phyloP scores from a whole-genome alignment of 2,888 invertebrate species.

The Tanypteryx hageni region DNA sequence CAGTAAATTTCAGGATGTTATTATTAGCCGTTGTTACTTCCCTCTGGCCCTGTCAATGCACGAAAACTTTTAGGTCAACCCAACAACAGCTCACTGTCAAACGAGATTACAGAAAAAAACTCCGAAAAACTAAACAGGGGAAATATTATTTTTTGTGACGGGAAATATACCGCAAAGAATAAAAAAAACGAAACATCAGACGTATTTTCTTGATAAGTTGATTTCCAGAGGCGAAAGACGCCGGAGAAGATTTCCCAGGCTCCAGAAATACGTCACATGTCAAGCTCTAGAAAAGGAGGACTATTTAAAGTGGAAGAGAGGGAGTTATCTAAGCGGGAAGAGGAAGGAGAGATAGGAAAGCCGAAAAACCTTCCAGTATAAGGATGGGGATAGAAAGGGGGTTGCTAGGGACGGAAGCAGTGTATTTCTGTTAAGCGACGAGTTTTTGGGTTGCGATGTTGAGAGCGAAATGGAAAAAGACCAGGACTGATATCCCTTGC shows the following conservation, averaged over 20 bases:
- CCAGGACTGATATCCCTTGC: neutral
- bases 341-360: neutral
- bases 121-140: too few relatives aligned
- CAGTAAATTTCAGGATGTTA: too few relatives aligned
- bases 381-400: neutral
- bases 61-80: too few relatives aligned
- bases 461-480: neutral
- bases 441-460: neutral
- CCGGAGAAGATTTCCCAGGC: neutral
- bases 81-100: too few relatives aligned
- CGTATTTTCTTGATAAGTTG: conserved; percentile 8
- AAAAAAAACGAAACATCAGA: neutral
- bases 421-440: too few relatives aligned
- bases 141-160: too few relatives aligned
- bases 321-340: neutral
- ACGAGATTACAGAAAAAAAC: too few relatives aligned
- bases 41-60: too few relatives aligned
- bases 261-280: neutral
- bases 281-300: neutral
- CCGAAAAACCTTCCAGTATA: neutral
- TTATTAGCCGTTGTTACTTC: too few relatives aligned
- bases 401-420: too few relatives aligned
- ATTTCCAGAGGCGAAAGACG: neutral
- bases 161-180: too few relatives aligned
- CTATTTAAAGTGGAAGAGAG: neutral